A percentile compares a stretch with the other conserved stretches of the same genome.
These are phyloP conservation scores for Halcyon badia DNA, from an alignment of 2,797 vertebrate species.

Conservation along the genomic window DNA sequence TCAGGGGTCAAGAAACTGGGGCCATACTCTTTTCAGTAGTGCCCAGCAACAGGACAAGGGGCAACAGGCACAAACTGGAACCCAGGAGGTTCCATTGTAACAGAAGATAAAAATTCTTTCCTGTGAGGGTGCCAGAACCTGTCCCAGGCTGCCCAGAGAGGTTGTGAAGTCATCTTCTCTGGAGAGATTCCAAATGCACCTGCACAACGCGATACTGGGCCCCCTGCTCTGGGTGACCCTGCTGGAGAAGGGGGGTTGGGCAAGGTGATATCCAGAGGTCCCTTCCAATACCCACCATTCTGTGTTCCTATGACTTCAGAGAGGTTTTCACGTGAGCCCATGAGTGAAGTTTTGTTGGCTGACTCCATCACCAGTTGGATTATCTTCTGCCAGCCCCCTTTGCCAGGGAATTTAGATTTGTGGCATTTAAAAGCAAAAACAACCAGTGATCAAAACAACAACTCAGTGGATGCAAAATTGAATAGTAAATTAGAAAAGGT, in stretches of 20 bases:
- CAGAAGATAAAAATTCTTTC: not conserved
- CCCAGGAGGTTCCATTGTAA: not conserved
- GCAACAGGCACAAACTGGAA: not conserved
- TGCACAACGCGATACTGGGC: not conserved
- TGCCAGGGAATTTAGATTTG: conserved; percentile 1
- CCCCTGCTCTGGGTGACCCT: not conserved
- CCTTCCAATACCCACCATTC: not conserved
- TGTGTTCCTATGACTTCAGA: not conserved
- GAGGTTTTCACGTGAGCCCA: not conserved
- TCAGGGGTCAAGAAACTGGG: not conserved
- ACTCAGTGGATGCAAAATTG: not conserved
- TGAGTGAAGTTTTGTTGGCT: conserved; percentile 19
- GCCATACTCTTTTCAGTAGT: not conserved
- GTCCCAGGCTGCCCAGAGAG: not conserved
- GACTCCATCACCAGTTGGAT: not conserved
- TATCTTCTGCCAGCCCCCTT: not conserved
- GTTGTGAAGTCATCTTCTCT: not conserved
- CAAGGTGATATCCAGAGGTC: not conserved
- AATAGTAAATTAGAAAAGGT: not conserved
- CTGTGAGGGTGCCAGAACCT: not conserved
- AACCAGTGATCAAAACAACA: not conserved
- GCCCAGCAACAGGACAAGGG: not conserved
- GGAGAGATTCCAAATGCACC: not conserved
- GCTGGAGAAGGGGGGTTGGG: not conserved
- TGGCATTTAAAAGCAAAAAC: not conserved